Base-by-base conservation (phyloP, 2,888 invertebrate species). In the Reticulitermes lucifugus region DNA sequence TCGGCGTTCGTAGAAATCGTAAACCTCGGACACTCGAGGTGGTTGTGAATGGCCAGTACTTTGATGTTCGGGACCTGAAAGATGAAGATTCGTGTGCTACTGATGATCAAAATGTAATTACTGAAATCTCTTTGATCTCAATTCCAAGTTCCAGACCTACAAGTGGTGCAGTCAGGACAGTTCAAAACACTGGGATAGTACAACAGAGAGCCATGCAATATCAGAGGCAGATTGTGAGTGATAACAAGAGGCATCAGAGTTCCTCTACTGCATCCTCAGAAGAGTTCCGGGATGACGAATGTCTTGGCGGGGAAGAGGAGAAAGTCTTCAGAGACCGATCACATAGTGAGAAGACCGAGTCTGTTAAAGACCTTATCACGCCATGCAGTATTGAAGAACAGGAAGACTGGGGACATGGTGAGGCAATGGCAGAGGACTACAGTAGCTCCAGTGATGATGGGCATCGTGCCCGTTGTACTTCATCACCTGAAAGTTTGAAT, bases 41-140 rank as follows among this genome's bases (percentile, higher is more conserved):
- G 93, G 93, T 95, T 60, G 94, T 96, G 91, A 93, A 93, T 70
- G 92, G 95, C 0, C 95, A 96, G 89, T 95, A 93, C 88, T 96
- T 96, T 90, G 96, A 96, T 88, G 94, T 96, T 4, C 91, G 94
- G 51, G 96, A 96, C 89, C 91, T 95, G 81, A 93, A 93, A 73
- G 92, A 92, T 51, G 86, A 84, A 88, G 90, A 91, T 14, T 88
- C 90, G 3, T 91, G 91, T n/a, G 90, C 91, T 85, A 91, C 91
- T 89, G 77, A 91, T 91, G 94, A 94, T 87, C 94, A 94, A 82
- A 93, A 93, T 79, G 93, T 94, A 14, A 92, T 94, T 4, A 94
- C 94, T 0, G 94, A 94, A 51, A 93, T 94, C 88, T 91, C 94
- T 4, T 93, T 94, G 7, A 94, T 94, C 85, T 94, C 94, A 0